These are phyloP conservation scores for Gavia stellata DNA, from an alignment of 2,113 vertebrate species.

Conservation along the genomic window DNA sequence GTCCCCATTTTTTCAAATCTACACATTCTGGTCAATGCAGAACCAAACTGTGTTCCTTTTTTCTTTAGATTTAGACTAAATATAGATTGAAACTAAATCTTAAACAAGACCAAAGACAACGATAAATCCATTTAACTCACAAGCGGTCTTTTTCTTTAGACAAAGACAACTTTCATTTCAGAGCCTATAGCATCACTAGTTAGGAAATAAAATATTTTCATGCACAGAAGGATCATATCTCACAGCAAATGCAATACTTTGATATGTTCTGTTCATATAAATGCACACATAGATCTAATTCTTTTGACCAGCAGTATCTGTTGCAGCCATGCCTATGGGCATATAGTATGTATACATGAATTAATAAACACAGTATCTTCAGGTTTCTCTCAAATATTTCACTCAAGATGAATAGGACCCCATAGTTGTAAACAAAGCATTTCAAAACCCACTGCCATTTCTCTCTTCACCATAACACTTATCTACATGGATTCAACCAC, in stretches of 20 bases:
- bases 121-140: not conserved
- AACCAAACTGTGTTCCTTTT: not conserved
- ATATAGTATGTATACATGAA: not conserved
- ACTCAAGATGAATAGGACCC: not conserved
- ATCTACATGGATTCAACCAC: not conserved
- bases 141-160: not conserved
- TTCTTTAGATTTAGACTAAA: not conserved
- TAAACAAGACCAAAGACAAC: not conserved
- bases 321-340: not conserved
- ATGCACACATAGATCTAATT: not conserved
- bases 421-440: not conserved
- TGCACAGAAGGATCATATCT: not conserved
- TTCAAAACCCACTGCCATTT: not conserved
- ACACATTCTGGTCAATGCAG: not conserved
- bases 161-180: not conserved
- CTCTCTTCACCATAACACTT: not conserved
- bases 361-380: not conserved
- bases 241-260: not conserved
- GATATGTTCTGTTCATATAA: not conserved
- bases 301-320: not conserved
- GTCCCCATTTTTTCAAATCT: not conserved
- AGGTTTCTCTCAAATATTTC: not conserved
- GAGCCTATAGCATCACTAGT: not conserved
- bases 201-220: not conserved
- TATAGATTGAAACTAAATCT: not conserved